Base-by-base conservation (phyloP, 2,888 invertebrate species). In the Bibio marci region DNA sequence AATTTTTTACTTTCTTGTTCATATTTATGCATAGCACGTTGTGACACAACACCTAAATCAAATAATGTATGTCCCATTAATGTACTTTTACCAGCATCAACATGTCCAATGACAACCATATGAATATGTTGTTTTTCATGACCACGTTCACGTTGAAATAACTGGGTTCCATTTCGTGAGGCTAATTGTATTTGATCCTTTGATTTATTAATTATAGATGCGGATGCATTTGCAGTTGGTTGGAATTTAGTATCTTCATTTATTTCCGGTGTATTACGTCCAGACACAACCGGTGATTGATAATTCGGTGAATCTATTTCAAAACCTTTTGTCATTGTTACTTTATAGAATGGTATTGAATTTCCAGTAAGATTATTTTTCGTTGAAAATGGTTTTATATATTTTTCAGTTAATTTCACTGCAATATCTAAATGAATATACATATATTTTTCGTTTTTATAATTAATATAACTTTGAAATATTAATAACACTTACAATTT, bases 1-100 rank as follows among this genome's bases (percentile, higher is more conserved):
- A 91, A 67, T 62, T 97, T 95, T 56, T 87, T 83, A 50, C 92
- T 90, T 53, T 98, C 97, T 56, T 91, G 90, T 56, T 95, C 95
- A 67, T 91, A 92, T 58, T 95, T 95, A 60, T 97, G 95, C 72
- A 95, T 80, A 1, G 76, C 72, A 49, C 80, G 78, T 58, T 90
- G 80, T 44, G 80, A 82, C 1, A 91, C 86, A 59, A 83, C 81
- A 15, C 90, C 87, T 26, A 90, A 64, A 43, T 81, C 79, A 56
- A 78, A 92, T 0, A 98, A 66, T 30, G 98, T 60, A 52, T 92
- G 83, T 0, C 98, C 98, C 13, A 31, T 37, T 37, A 37, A 38
- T 40, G 37, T 7, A 47, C 88, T 88, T 60, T 94, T 94, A 0
- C 94, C 94, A 27, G 92, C 92, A 67, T 94, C 98, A 3, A 99